Conservation (phyloP, 1,140 invertebrate genomes). For the Bombus picipes region DNA sequence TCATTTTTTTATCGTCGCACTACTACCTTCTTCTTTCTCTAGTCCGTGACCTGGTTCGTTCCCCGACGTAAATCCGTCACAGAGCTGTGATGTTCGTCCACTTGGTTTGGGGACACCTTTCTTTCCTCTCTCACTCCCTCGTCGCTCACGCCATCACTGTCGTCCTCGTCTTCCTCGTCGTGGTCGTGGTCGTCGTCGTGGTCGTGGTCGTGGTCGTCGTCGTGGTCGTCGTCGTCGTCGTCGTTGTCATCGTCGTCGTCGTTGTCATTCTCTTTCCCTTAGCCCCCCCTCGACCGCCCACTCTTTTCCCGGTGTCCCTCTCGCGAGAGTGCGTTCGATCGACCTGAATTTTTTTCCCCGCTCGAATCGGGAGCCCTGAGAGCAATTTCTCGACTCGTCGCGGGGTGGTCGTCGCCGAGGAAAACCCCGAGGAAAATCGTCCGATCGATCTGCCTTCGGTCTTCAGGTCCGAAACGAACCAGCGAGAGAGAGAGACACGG, state of each 20-base stretch:
- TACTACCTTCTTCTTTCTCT: conserved; percentile 59
- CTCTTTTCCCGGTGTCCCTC: conserved; percentile 56
- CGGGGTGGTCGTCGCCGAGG: conserved; percentile 77
- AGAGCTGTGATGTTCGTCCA: conserved; percentile 62
- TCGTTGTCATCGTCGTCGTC: conserved; percentile 1
- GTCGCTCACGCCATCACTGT: not conserved
- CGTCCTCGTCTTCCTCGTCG: not conserved
- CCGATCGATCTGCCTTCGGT: conserved; percentile 82
- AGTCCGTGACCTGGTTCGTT: conserved; percentile 70
- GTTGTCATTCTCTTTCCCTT: conserved; percentile 30
- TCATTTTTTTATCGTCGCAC: conserved; percentile 29
- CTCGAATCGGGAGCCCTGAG: conserved; percentile 71
- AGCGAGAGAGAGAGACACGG: conserved; percentile 40
- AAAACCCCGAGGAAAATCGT: conserved; percentile 82
- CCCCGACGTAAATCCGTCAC: conserved; percentile 67
- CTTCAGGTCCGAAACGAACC: conserved; percentile 79
- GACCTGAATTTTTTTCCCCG: conserved; percentile 73
- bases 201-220: not conserved
- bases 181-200: conserved; percentile 11
- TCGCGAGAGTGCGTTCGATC: conserved; percentile 71
- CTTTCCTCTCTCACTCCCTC: conserved; percentile 25
- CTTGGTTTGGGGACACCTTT: conserved; percentile 67
- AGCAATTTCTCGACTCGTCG: conserved; percentile 72
- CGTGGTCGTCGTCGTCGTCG: not conserved
- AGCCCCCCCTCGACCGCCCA: conserved; percentile 39